Base-by-base conservation (phyloP, 2,113 vertebrate species). In the Clarias gariepinus region DNA sequence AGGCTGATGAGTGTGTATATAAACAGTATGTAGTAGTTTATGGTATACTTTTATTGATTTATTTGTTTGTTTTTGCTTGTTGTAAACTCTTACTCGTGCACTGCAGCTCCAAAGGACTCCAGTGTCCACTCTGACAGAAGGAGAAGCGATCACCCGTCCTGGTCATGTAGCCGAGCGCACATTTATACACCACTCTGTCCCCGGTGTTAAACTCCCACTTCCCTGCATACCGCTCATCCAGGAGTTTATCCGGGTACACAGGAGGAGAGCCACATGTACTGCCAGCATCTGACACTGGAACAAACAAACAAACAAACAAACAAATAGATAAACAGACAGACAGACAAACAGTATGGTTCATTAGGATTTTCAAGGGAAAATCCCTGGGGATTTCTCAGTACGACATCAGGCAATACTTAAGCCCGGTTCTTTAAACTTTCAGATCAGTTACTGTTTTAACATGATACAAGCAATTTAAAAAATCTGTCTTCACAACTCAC, bases 81-180 rank as follows among this genome's bases (percentile, higher is more conserved):
- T 8, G 8, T 53, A 15, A 23, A 13, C 28, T 64, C 93, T 90
- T 86, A 94, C 94, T 91, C 78, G 87, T 21, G 28, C 94, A 95
- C 15, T 85, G 89, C 0, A 94, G 83, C 11, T 47, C 87, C 28
- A 94, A 78, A 5, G 21, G 77, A 84, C 36, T 90, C 94, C 94
- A 95, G 1, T 1, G 1, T 41, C 93, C 93, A 0, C 12, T 0
- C 0, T 0, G 0, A 69, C 94, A 95, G 69, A 21, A 3, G 58
- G 87, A 86, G 1, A 9, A 8, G 0, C 33, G 4, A 19, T 4
- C 74, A 13, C 93, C 92, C 0, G 0, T 7, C 7, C 13, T 2
- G 1, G 68, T n/a, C 3, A 5, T 47, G 74, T 84, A 89, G 47
- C 87, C 92, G 3, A 77, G 79, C 0, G 0, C 63, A 36, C 94